These are phyloP conservation scores for Odocoileus virginianus DNA, from an alignment of 2,113 vertebrate species.

Conservation along the genomic window DNA sequence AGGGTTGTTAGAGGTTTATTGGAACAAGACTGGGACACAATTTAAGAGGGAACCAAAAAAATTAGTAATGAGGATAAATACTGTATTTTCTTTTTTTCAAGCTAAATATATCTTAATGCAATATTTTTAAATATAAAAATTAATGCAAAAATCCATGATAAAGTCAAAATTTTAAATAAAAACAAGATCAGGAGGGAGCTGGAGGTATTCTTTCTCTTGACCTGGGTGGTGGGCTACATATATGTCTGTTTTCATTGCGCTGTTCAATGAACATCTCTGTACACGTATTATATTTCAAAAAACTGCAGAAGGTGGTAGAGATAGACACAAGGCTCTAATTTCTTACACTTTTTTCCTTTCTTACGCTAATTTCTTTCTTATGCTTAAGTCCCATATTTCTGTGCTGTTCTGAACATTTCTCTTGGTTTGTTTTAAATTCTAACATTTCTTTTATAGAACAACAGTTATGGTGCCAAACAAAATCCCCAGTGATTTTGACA, in stretches of 20 bases:
- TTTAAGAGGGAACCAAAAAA: neutral
- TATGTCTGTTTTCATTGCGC: neutral
- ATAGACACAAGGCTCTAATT: neutral
- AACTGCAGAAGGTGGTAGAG: neutral
- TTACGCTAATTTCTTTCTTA: neutral
- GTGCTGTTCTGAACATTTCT: neutral
- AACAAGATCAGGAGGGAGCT: neutral
- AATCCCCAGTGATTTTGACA: slow-evolving; percentile 47
- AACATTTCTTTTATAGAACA: slow-evolving; percentile 47
- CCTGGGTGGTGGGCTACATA: neutral
- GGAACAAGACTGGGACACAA: neutral
- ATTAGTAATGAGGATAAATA: neutral
- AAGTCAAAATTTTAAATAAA: neutral
- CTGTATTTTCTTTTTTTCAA: neutral
- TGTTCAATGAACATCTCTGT: neutral
- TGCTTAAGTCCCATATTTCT: slow-evolving; percentile 22
- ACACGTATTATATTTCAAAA: neutral
- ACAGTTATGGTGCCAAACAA: slow-evolving; percentile 41
- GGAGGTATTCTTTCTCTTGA: neutral
- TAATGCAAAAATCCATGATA: neutral
- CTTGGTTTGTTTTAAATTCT: slow-evolving; percentile 49
- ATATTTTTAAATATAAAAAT: neutral
- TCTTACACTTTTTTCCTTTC: slow-evolving; percentile 29
- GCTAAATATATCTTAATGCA: neutral
- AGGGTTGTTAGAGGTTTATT: neutral